Percentiles rank a stretch among this genome's conserved stretches.
Evolutionary conservation across 2,888 invertebrate genomes (phyloP).

Genomic region (Mythimna impura): DNA sequence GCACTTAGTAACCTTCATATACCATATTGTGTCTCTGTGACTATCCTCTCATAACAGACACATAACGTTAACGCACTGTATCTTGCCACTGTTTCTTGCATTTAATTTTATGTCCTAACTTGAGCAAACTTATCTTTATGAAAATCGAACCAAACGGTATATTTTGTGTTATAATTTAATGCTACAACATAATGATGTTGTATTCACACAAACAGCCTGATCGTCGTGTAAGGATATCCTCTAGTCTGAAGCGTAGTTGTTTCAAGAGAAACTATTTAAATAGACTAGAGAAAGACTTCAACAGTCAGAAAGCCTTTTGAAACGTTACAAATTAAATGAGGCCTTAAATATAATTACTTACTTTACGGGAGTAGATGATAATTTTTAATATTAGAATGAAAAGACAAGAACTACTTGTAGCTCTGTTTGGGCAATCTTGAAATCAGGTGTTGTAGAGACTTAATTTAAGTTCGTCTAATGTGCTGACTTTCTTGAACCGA

Average conservation of each 20-base stretch:
- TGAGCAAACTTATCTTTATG: constrained; percentile 39
- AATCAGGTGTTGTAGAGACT: constrained; percentile 39
- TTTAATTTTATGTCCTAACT: constrained; percentile 74
- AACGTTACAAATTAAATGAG: constrained; percentile 56
- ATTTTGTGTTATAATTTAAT: constrained; percentile 62
- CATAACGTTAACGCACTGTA: constrained; percentile 55
- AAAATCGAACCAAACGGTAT: constrained; percentile 60
- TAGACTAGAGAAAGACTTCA: constrained; percentile 57
- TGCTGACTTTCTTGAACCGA: constrained; percentile 68
- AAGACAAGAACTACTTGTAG: constrained; percentile 23
- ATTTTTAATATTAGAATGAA: constrained; percentile 42
- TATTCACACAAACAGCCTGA: constrained; percentile 42
- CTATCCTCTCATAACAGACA: constrained; percentile 13
- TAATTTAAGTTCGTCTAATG: constrained; percentile 51
- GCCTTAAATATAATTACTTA: constrained; percentile 56
- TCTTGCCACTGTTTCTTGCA: constrained; percentile 85
- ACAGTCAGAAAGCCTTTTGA: constrained; percentile 48
- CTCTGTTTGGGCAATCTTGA: constrained; percentile 42
- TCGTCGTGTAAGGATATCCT: constrained; percentile 56
- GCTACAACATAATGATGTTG: constrained; percentile 32
- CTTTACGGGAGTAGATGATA: constrained; percentile 52
- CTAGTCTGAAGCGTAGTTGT: constrained; percentile 65
- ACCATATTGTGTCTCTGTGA: neutral
- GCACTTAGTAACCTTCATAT: constrained; percentile 7
- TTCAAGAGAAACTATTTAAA: constrained; percentile 53